Conservation (phyloP, 2,113 vertebrate genomes). For the Brachypteracias leptosomus region DNA sequence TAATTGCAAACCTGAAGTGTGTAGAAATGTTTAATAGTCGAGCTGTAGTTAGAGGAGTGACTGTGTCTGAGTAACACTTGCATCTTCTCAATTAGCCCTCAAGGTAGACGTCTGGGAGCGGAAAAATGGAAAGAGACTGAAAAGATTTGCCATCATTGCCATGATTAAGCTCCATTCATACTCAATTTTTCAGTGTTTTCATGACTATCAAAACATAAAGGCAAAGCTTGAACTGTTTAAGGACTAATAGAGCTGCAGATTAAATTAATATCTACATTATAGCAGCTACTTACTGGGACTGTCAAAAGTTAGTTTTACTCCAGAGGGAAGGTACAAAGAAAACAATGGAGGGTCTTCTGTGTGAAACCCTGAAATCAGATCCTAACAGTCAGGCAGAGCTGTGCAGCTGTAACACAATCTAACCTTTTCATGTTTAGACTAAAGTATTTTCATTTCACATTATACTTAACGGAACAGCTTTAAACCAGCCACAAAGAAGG, state of each 20-base stretch:
- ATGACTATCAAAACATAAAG: conserved; percentile 40
- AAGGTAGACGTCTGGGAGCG: neutral
- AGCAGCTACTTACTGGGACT: conserved; percentile 52
- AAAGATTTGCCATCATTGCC: conserved; percentile 24
- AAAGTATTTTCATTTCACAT: conserved; percentile 58
- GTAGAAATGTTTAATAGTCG: conserved; percentile 24
- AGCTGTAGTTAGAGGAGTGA: neutral
- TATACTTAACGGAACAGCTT: conserved; percentile 53
- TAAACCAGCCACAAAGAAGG: conserved; percentile 68
- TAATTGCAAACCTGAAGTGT: conserved; percentile 6
- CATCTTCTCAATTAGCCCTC: conserved; percentile 32
- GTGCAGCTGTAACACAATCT: conserved; percentile 65
- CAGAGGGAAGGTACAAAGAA: conserved; percentile 63
- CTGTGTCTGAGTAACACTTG: neutral
- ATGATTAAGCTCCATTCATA: conserved; percentile 31
- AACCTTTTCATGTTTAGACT: conserved; percentile 71
- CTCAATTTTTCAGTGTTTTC: conserved; percentile 56
- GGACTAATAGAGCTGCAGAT: conserved; percentile 57
- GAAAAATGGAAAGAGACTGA: neutral
- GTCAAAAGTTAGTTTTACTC: conserved; percentile 62
- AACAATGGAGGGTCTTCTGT: conserved; percentile 59
- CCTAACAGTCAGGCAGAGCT: neutral
- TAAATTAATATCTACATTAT: conserved; percentile 64
- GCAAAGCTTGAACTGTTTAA: conserved; percentile 47
- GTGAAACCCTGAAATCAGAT: conserved; percentile 64